A percentile compares a stretch with the other conserved stretches of the same genome.
Evolutionary conservation across 2,888 invertebrate genomes (phyloP).

Genomic region (Sphinx pinastri): DNA sequence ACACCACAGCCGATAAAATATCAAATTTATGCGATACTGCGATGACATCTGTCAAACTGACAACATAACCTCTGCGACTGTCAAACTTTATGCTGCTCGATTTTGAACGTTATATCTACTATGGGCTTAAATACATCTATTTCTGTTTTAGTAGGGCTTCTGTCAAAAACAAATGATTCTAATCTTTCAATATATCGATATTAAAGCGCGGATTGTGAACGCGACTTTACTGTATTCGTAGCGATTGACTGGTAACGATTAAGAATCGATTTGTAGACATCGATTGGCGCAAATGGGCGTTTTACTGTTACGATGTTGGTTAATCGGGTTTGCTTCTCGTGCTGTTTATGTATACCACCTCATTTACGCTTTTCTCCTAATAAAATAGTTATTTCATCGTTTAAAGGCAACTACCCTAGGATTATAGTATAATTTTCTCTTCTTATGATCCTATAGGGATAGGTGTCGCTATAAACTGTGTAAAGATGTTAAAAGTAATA

Average conservation of each 20-base stretch:
- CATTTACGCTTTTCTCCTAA: slow-evolving; percentile 15
- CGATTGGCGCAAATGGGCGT: slow-evolving; percentile 1
- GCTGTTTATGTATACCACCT: slow-evolving; percentile 4
- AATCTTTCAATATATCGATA: slow-evolving; percentile 44
- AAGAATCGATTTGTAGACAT: slow-evolving; percentile 3
- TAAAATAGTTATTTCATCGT: slow-evolving; percentile 18
- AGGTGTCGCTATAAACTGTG: background rate
- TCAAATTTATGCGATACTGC: slow-evolving; percentile 41
- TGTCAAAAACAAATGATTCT: slow-evolving; percentile 29
- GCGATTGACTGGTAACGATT: slow-evolving; percentile 27
- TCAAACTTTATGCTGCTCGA: background rate
- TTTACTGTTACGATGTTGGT: background rate
- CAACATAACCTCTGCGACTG: slow-evolving; percentile 20
- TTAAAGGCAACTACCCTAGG: background rate
- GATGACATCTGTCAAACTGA: slow-evolving; percentile 29
- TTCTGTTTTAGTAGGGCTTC: background rate
- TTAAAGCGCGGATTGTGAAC: slow-evolving; percentile 30
- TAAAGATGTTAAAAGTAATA: background rate
- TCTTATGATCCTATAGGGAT: background rate
- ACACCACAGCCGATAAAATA: slow-evolving; percentile 40
- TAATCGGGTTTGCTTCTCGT: slow-evolving; percentile 1
- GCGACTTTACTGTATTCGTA: slow-evolving; percentile 1
- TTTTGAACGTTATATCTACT: slow-evolving; percentile 3
- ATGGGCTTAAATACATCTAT: background rate
- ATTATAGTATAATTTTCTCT: slow-evolving; percentile 1